Percentiles rank a stretch among this genome's conserved stretches.
Evolutionary conservation across 1,140 invertebrate genomes (phyloP).

Genomic region (Trichoplusia ni): DNA sequence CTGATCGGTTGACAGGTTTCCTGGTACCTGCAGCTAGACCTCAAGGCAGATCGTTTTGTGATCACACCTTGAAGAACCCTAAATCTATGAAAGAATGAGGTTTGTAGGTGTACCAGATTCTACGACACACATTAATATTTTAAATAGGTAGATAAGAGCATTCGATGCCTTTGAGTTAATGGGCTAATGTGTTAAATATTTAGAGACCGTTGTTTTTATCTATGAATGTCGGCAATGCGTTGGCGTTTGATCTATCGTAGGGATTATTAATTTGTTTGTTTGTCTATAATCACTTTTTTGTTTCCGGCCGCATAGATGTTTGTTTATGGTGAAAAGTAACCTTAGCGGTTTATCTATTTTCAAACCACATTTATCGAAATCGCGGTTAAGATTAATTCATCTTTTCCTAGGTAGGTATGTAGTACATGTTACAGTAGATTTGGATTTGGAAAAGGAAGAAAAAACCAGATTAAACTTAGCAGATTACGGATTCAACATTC

Average conservation of each 20-base stretch:
- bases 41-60: no score
- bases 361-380: no score
- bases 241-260: neutral
- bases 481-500: no score
- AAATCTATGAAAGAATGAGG: neutral
- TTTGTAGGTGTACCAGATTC: neutral
- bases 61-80: neutral
- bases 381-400: no score
- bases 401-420: no score
- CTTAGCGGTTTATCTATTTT: no score
- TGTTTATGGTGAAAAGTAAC: no score
- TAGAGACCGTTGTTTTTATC: neutral
- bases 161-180: neutral
- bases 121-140: neutral
- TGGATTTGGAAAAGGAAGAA: no score
- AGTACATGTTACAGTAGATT: no score
- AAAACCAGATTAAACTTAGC: no score
- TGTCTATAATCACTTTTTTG: neutral
- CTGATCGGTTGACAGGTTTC: no score
- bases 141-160: neutral
- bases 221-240: neutral
- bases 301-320: neutral
- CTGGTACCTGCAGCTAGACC: no score
- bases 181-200: neutral
- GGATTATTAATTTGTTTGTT: neutral